Evolutionary conservation across 2,113 vertebrate genomes (phyloP), one percentile per base, ranked within the genome.

Genomic region (Bos indicus): DNA sequence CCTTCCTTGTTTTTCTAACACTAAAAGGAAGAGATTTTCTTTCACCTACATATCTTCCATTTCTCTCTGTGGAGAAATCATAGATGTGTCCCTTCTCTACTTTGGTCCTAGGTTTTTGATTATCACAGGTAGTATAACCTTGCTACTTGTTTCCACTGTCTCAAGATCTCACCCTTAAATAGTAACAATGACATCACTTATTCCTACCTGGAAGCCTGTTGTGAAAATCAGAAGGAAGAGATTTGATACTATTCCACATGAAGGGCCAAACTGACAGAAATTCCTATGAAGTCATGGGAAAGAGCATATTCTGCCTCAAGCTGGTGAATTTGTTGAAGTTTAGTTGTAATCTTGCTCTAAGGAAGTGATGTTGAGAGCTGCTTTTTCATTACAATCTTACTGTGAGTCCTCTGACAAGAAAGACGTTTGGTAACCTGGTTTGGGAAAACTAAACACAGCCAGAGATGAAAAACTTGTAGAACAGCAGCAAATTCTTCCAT

Each of bases 211-310:
- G 85, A 71, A 71, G 14, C 30, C n/a, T 91, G 28, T n/a, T 85
- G 36, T 84, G 90, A 92, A 85, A 93, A 93, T 94, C n/a, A 91
- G 60, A 91, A 80, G 17, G 28, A 71, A 96, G 43, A 89, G 40
- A 9, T 74, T 51, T 89, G n/a, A 83, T 57, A 78, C 7, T 93
- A 67, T 78, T 64, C 43, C 62, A 15, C 40, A 14, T 46, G 16
- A 82, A 87, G 7, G 40, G 8, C 48, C 43, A 74, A 83, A 74
- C 2, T 64, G 33, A 84, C 74, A 30, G 33, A 85, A 93, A 83
- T 82, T 46, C 14, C 40, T 77, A 7, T n/a, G 46, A 77, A 4
- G 30, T 86, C 52, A 87, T 48, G 19, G 60, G 64, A 87, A 77
- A 90, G 25, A 33, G 54, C 21, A 74, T 74, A 16, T 95, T 90